Conservation (phyloP, 2,113 vertebrate species). For the Thermophis baileyi region DNA sequence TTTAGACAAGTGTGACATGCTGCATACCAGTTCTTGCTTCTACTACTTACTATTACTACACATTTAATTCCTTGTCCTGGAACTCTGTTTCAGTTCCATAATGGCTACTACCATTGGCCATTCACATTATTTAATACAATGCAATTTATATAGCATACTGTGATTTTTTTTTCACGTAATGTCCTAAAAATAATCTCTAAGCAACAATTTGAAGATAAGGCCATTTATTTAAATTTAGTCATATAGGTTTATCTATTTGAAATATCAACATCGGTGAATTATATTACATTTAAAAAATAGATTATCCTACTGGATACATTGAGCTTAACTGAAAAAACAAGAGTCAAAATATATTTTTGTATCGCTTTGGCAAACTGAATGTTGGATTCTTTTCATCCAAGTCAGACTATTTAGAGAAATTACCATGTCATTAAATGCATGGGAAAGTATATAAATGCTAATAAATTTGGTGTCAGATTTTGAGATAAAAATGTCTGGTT, state of each 20-base stretch:
- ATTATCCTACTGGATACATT: not conserved
- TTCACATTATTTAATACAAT: not conserved
- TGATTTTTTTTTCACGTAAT: not conserved
- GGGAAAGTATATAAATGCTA: not conserved
- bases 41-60: not conserved
- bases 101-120: not conserved
- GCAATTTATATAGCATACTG: not conserved
- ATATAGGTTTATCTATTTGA: not conserved
- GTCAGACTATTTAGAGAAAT: not conserved
- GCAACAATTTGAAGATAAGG: not conserved
- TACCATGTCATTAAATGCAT: not conserved
- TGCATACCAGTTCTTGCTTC: not conserved
- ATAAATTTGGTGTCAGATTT: not conserved
- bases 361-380: not conserved
- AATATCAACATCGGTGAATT: not conserved
- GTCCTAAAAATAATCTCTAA: not conserved
- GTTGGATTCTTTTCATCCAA: not conserved
- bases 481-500: not conserved
- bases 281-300: not conserved
- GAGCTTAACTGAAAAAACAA: not conserved
- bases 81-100: slow-evolving; percentile 1
- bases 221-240: not conserved
- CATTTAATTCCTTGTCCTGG: not conserved
- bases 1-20: not conserved
- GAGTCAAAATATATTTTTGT: not conserved